These are phyloP conservation scores for Heloderma charlesbogerti DNA, from an alignment of 2,113 vertebrate genomes.

Conservation along the genomic window DNA sequence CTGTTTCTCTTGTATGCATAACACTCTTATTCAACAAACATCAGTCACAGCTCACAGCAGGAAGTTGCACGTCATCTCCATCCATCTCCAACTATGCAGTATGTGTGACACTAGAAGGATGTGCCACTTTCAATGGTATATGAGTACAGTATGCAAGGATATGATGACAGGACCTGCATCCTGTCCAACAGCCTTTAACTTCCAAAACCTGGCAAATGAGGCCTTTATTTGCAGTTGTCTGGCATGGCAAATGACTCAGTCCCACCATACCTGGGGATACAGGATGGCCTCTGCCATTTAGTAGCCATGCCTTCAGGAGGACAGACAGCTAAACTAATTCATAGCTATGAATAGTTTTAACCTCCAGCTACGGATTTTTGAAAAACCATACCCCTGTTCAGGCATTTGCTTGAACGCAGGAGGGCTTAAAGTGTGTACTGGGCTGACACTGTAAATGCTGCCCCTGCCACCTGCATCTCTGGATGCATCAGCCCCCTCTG, in stretches of 20 bases:
- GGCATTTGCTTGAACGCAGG: too few relatives aligned
- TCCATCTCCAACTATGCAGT: not conserved
- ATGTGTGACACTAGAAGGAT: not conserved
- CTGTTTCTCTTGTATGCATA: not conserved
- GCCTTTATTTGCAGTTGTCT: not conserved
- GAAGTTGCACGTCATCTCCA: not conserved
- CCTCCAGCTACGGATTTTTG: not conserved
- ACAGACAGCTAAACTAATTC: not conserved
- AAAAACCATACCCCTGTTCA: too few relatives aligned
- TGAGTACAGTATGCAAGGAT: not conserved
- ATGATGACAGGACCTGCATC: not conserved
- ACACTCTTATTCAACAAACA: not conserved
- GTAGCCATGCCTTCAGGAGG: not conserved
- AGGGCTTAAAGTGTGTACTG: too few relatives aligned
- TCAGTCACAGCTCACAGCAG: not conserved
- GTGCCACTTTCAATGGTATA: not conserved
- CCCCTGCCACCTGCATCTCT: too few relatives aligned
- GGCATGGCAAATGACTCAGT: not conserved
- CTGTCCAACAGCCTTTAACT: not conserved
- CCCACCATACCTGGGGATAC: not conserved
- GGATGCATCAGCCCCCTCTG: too few relatives aligned
- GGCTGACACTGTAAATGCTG: too few relatives aligned
- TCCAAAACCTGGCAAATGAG: not conserved
- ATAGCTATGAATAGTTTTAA: not conserved
- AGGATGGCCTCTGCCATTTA: not conserved